These are phyloP conservation scores for Chrysaora quinquecirrha DNA, from an alignment of 30 jellyfish, hydroid and myxozoan species.

Conservation along the genomic window DNA sequence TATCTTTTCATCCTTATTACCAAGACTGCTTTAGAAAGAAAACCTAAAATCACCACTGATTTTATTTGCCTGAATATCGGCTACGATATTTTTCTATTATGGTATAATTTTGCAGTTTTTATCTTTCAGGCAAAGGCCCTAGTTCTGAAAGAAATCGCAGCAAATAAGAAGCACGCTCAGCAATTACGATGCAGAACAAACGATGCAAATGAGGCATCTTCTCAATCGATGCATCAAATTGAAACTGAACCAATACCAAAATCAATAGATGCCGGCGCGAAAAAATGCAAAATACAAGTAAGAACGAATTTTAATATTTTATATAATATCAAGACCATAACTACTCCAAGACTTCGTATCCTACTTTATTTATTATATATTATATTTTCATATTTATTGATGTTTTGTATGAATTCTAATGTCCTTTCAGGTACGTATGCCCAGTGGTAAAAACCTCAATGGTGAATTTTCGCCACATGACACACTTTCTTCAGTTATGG, in stretches of 20 bases:
- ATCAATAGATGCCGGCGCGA: neutral
- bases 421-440: neutral
- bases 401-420: too few relatives aligned
- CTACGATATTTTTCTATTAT: neutral
- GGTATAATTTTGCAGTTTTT: neutral
- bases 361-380: neutral
- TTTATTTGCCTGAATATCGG: neutral
- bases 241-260: neutral
- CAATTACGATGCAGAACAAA: slow-evolving; percentile 6
- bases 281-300: neutral
- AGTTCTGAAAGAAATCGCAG: slow-evolving; percentile 52
- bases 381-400: neutral
- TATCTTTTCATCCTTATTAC: neutral
- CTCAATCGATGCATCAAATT: neutral
- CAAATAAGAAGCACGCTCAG: slow-evolving; percentile 35
- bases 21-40: neutral
- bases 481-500: neutral
- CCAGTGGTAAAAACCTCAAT: neutral
- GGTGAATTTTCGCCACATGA: neutral
- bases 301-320: neutral
- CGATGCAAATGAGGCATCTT: neutral
- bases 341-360: neutral
- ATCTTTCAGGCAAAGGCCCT: slow-evolving; percentile 15
- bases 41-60: neutral
- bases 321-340: too few relatives aligned